Conservation (phyloP, 2,888 invertebrate genomes). For the Phyto melanocephala region DNA sequence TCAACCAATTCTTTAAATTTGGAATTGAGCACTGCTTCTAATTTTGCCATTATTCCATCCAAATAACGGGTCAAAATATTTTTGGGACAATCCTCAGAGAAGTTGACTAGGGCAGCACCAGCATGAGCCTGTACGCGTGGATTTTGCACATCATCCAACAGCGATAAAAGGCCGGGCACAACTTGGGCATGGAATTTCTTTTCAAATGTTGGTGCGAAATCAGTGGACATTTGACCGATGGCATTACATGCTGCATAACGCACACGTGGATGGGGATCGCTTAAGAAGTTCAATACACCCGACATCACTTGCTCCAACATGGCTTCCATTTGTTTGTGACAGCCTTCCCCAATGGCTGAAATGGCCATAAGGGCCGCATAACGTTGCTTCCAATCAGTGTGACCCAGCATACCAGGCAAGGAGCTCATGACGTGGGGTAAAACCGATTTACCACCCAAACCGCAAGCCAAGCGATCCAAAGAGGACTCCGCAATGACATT, state of each 20-base stretch:
- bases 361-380: constrained; percentile 99
- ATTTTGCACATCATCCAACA: constrained; percentile 93
- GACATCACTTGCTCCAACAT: constrained; percentile 96
- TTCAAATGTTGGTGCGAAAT: constrained; percentile 97
- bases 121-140: constrained; percentile 92
- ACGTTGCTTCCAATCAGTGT: constrained; percentile 91
- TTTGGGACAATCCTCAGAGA: constrained; percentile 99
- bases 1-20: constrained; percentile 97
- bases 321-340: constrained; percentile 98
- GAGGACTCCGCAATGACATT: constrained; percentile 97
- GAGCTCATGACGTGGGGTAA: constrained; percentile 91
- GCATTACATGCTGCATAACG: constrained; percentile 99
- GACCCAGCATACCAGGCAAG: constrained; percentile 92
- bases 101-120: constrained; percentile 98
- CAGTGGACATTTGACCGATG: constrained; percentile 98
- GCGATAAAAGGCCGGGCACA: constrained; percentile 91
- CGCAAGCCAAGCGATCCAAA: constrained; percentile 97
- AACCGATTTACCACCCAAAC: constrained; percentile 94
- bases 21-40: constrained; percentile 91
- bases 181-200: constrained; percentile 98
- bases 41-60: constrained; percentile 92
- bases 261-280: constrained; percentile 83
- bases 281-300: constrained; percentile 91
- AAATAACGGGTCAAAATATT: constrained; percentile 93
- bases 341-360: constrained; percentile 98